Evolutionary conservation across 2,113 vertebrate species (phyloP).

Genomic region (Hippocampus abdominalis): DNA sequence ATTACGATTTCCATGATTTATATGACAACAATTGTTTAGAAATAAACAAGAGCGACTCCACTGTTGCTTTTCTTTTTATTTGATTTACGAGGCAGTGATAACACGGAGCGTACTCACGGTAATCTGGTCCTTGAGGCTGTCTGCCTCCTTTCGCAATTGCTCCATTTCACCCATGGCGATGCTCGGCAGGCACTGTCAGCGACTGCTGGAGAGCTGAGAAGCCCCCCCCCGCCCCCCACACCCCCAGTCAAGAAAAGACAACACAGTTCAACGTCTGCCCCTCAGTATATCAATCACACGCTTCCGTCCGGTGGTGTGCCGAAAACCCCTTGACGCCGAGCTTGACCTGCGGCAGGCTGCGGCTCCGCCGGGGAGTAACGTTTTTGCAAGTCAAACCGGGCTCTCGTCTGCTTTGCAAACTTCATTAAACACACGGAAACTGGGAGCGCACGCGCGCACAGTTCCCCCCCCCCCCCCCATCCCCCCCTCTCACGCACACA

Average conservation of each 20-base stretch:
- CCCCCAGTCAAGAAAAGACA: not conserved
- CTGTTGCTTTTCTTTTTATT: not conserved
- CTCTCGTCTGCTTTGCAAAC: constrained; percentile 74
- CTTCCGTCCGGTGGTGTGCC: not conserved
- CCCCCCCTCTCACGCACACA: constrained; percentile 9
- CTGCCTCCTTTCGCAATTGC: constrained; percentile 89
- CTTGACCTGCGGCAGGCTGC: not conserved
- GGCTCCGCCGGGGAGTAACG: constrained; percentile 36
- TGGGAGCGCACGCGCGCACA: constrained; percentile 9
- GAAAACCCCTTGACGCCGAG: not conserved
- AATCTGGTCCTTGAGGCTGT: constrained; percentile 93
- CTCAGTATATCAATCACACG: not conserved
- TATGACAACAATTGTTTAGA: not conserved
- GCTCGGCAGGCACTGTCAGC: constrained; percentile 53
- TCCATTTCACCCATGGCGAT: constrained; percentile 92
- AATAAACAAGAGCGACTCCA: not conserved
- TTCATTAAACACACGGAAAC: constrained; percentile 43
- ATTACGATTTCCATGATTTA: not conserved
- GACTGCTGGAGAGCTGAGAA: constrained; percentile 41
- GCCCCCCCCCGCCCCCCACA: constrained; percentile 44
- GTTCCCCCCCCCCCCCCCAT: constrained; percentile 1
- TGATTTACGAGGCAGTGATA: not conserved
- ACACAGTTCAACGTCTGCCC: not conserved
- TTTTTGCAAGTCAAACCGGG: constrained; percentile 77
- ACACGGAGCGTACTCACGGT: constrained; percentile 71